Evolutionary conservation across 2,797 vertebrate genomes (phyloP), one percentile per base, ranked within the genome.

Genomic region (Eurystomus glaucurus): DNA sequence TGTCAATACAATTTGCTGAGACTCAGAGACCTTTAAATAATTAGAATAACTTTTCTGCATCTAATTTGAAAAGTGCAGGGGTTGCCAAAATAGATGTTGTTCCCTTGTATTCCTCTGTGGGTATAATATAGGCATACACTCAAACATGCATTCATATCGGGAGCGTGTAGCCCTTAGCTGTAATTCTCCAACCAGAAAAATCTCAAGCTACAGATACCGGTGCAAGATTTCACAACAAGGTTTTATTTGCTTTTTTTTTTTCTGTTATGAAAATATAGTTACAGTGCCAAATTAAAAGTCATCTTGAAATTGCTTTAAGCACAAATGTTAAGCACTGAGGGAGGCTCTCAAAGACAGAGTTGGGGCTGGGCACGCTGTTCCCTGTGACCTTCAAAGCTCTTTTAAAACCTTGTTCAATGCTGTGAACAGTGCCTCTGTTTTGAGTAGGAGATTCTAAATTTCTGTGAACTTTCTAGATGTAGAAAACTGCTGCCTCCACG

Each of bases 1-100:
- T 93, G 94, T 95, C 96, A 94, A 95, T 97, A 91, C 54, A 91
- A 94, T 92, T 92, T 94, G 71, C 92, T 95, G 93, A 97, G 79
- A 75, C 82, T 81, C 50, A 9, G 69, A 94, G 71, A 91, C 85
- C 79, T 93, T 95, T 93, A 93, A 93, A 97, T 86, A 93, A 95
- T 95, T 94, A 94, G 90, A 94, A 85, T 88, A 96, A 95, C 76
- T 97, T 85, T 68, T 85, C 77, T 96, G 88, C 87, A 95, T 91
- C 91, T 97, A 88, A 97, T 96, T 85, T 92, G 62, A 77, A 89
- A 97, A 93, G 85, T 94, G 95, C 94, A 93, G 46, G 75, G 55
- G 57, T 86, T 95, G 94, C 79, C 82, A 94, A 95, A 95, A 91
- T 65, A 93, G 79, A 65, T 28, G 65, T 41, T 69, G 23, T 78